A percentile compares a stretch with the other conserved stretches of the same genome.
These are phyloP conservation scores for Pedetes capensis DNA, from an alignment of 2,113 vertebrate species.

Conservation along the genomic window DNA sequence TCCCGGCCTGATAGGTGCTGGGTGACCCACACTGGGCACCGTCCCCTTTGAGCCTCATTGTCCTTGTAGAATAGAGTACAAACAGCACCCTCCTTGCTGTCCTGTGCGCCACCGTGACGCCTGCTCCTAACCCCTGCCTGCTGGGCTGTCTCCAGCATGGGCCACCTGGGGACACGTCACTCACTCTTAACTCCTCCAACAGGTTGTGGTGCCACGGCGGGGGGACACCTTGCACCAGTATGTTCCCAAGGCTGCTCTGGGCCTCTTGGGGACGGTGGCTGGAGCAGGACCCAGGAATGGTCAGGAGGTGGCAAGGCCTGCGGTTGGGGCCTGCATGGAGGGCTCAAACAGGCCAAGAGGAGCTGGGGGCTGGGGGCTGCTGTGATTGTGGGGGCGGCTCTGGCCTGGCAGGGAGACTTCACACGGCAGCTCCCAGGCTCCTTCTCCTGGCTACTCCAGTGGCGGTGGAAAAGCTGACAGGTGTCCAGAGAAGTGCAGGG, in stretches of 20 bases:
- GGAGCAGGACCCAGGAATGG: fast-evolving
- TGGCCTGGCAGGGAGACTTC: neutral
- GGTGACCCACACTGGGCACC: neutral
- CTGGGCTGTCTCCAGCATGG: neutral
- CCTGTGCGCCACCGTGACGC: neutral
- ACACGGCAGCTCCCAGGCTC: too few species aligned
- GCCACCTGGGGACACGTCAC: neutral
- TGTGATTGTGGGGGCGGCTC: neutral
- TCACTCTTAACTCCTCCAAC: neutral
- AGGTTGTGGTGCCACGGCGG: neutral
- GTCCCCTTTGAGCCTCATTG: neutral
- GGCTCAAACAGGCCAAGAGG: too few species aligned
- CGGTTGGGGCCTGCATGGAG: too few species aligned
- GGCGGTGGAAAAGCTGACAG: neutral
- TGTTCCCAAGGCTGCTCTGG: too few species aligned
- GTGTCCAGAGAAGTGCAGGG: neutral
- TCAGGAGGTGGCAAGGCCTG: neutral
- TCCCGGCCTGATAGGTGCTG: neutral
- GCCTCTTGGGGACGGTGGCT: neutral
- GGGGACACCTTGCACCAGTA: neutral
- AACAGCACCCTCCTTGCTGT: fast-evolving
- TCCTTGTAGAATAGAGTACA: neutral
- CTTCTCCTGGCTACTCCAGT: neutral
- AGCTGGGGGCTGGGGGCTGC: neutral
- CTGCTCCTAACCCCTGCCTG: neutral